These are phyloP conservation scores for Trachelus tabidus DNA, from an alignment of 2,888 invertebrate species.

Conservation along the genomic window DNA sequence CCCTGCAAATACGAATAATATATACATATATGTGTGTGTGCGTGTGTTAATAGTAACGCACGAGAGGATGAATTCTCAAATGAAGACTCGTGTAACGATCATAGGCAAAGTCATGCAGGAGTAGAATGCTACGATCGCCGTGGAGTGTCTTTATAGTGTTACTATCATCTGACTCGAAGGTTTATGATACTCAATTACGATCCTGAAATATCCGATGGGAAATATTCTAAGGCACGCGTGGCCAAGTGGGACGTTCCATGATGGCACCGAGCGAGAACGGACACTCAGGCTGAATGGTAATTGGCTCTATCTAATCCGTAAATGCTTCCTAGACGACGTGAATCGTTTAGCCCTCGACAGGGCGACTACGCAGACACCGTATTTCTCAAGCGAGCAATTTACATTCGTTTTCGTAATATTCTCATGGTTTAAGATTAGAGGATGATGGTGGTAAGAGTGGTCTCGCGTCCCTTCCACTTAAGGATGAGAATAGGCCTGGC, in stretches of 20 bases:
- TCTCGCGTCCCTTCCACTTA: neutral
- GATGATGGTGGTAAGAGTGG: neutral
- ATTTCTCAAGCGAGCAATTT: slow-evolving; percentile 14
- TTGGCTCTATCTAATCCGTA: slow-evolving; percentile 6
- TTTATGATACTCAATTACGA: neutral
- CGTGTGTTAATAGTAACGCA: neutral
- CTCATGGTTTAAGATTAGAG: neutral
- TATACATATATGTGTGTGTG: neutral
- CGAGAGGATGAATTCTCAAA: neutral
- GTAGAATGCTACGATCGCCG: neutral
- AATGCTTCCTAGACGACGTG: slow-evolving; percentile 6
- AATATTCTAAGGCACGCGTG: neutral
- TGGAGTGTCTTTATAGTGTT: neutral
- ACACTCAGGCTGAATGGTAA: neutral
- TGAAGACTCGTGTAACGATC: slow-evolving; percentile 9
- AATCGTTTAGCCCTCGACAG: slow-evolving; percentile 9
- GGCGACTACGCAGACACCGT: neutral
- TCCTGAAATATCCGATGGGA: neutral
- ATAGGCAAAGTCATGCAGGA: neutral
- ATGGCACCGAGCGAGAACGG: neutral
- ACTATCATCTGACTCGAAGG: neutral
- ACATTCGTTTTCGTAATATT: slow-evolving; percentile 11
- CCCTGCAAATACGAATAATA: slow-evolving; percentile 71
- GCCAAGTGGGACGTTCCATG: neutral
- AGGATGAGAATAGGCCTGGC: neutral